Evolutionary conservation across 1,140 invertebrate species (phyloP), one percentile per base, ranked within the genome.

Genomic region (Apis cerana): DNA sequence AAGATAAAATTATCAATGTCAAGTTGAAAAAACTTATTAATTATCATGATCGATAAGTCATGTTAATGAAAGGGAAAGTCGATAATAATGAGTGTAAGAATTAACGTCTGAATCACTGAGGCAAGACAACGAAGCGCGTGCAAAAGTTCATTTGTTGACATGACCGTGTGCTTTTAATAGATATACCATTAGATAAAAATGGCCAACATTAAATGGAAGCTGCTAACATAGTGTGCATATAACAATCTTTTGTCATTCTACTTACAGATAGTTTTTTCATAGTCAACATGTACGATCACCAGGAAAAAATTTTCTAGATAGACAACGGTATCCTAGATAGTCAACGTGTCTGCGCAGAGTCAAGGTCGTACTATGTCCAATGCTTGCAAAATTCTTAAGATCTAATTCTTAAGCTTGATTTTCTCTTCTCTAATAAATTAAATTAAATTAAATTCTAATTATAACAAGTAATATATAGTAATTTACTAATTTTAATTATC

Each of bases 231-330:
- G 10, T n/a, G 8, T 70, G 15, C 68, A 10, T 70, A 33, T 19
- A 69, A 78, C 50, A 70, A 83, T 79, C 59, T 71, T 43, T 65
- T 70, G 67, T 79, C 56, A 69, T 64, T 43, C 33, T 43, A 17
- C 64, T 64, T 52, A 50, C 21, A 48, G 8, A 21, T n/a, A 54
- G 21, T 27, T 80, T 72, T 56, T 74, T 76, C 33, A 59, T n/a
- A 19, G 27, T 27, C 75, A 50, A 54, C 23, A 13, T 50, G 50
- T 67, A 78, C 54, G 52, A 64, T 59, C 69, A 56, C 33, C 9
- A 19, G 21, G 77, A 80, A 71, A 80, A 83, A 83, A 70, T 80
- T 74, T 21, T 15, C 61, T 72, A 80, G 70, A 72, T 77, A n/a
- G 67, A 61, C 68, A 79, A 80, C 76, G 82, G 82, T 80, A 67